Conservation (phyloP, 37 sponge, comb jelly and placozoan species). For the Ianthella basta region DNA sequence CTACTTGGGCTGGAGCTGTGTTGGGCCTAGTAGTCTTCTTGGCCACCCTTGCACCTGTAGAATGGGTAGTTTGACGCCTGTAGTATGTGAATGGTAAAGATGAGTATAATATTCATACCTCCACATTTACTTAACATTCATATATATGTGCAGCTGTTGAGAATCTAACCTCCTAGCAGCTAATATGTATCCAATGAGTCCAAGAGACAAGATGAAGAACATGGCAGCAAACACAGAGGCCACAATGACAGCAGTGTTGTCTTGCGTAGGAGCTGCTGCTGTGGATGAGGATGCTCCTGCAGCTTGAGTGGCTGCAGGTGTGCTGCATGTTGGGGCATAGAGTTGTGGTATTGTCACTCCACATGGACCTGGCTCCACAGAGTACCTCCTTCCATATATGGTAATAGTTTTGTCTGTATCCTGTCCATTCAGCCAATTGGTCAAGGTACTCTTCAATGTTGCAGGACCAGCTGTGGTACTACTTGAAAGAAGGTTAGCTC, state of each 20-base stretch:
- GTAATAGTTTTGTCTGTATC: slow-evolving; percentile 8
- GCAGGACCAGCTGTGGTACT: neutral
- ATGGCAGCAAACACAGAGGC: slow-evolving; percentile 24
- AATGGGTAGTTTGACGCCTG: too few relatives aligned
- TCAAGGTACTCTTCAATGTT: neutral
- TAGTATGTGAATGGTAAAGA: neutral
- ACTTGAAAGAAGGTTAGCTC: neutral
- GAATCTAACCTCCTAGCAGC: neutral
- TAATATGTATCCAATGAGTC: slow-evolving; percentile 5
- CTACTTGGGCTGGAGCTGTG: too few relatives aligned
- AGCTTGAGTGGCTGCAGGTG: neutral
- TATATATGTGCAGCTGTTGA: neutral
- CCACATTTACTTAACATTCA: neutral
- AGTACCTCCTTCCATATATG: neutral
- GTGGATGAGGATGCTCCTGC: neutral
- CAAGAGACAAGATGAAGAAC: slow-evolving; percentile 24
- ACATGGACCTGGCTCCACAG: slow-evolving; percentile 7
- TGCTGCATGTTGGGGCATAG: slow-evolving; percentile 9
- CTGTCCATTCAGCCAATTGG: neutral
- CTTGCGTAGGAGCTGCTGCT: neutral
- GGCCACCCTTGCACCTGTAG: too few relatives aligned
- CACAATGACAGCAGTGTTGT: slow-evolving; percentile 24
- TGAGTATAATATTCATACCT: neutral
- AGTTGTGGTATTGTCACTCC: slow-evolving; percentile 1
- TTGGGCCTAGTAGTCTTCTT: too few relatives aligned